A percentile compares a stretch with the other conserved stretches of the same genome.
phyloP scores from a whole-genome alignment of 2,113 vertebrate species.

The Fregata magnificens region DNA sequence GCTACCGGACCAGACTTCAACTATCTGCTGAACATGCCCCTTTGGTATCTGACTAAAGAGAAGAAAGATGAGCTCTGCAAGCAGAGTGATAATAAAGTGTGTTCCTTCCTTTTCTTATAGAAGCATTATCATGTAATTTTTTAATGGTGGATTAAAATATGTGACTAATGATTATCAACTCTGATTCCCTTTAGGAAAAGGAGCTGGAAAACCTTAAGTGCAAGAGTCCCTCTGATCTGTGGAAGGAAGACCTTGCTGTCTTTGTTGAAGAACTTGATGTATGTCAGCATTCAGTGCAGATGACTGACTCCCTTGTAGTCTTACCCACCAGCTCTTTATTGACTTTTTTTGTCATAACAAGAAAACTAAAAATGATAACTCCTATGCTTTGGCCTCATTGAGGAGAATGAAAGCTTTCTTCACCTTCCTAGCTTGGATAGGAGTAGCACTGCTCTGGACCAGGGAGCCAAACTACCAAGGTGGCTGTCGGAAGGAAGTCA shows the following conservation, averaged over 20 bases:
- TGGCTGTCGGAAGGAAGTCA: neutral
- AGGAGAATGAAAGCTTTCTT: neutral
- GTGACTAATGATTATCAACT: neutral
- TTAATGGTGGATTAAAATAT: neutral
- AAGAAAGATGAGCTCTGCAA: constrained; percentile 96
- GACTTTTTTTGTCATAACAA: neutral
- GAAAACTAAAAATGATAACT: neutral
- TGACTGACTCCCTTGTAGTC: neutral
- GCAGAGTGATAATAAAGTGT: constrained; percentile 88
- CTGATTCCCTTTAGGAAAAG: constrained; percentile 58
- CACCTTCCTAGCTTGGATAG: neutral
- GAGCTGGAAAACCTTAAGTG: constrained; percentile 85
- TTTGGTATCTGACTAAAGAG: constrained; percentile 96
- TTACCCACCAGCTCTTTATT: neutral
- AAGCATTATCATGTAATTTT: neutral
- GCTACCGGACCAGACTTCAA: constrained; percentile 89
- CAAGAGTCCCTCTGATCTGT: constrained; percentile 84
- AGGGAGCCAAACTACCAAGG: neutral
- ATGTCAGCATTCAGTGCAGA: neutral
- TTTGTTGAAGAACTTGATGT: constrained; percentile 91
- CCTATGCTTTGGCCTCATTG: neutral
- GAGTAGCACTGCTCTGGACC: neutral
- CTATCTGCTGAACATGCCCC: constrained; percentile 95
- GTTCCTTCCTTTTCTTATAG: neutral
- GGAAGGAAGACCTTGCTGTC: constrained; percentile 89